phyloP scores from a whole-genome alignment of 2,797 vertebrate species.

The Perodicticus potto region DNA sequence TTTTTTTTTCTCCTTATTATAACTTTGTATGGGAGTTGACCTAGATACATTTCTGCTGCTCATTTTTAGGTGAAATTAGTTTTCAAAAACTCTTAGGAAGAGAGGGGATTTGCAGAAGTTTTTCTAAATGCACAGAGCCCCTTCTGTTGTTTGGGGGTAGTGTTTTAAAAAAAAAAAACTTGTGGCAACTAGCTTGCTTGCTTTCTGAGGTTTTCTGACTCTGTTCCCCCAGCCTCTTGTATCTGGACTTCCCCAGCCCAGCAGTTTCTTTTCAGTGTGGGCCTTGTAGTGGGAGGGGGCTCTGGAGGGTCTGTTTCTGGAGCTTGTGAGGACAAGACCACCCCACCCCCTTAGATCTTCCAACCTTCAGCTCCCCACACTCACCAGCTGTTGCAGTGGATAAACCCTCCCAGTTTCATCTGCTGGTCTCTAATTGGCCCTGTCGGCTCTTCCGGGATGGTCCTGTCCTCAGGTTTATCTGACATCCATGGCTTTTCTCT shows the following conservation, averaged over 20 bases:
- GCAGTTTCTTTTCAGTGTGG: neutral
- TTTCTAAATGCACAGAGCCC: slow-evolving; percentile 24
- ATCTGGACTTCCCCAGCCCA: neutral
- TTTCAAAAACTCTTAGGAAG: slow-evolving; percentile 64
- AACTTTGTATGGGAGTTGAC: slow-evolving; percentile 80
- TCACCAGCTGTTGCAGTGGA: no score
- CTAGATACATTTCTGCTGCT: slow-evolving; percentile 79
- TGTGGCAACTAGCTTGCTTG: neutral
- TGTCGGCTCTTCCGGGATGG: neutral
- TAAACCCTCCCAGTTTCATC: neutral
- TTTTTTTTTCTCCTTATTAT: slow-evolving; percentile 67
- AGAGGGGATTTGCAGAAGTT: neutral
- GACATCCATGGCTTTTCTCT: neutral
- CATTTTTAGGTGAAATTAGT: slow-evolving; percentile 74
- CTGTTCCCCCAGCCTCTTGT: neutral
- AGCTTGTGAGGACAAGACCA: neutral
- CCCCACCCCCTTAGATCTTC: neutral
- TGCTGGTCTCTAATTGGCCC: neutral
- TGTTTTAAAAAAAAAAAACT: neutral
- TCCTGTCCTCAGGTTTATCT: neutral
- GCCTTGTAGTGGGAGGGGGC: neutral
- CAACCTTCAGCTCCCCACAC: neutral
- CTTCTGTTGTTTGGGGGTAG: neutral
- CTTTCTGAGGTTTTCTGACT: slow-evolving; percentile 4
- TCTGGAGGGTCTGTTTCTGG: neutral